Base-by-base conservation (phyloP, 2,888 invertebrate species). In the Coremacera marginata region DNA sequence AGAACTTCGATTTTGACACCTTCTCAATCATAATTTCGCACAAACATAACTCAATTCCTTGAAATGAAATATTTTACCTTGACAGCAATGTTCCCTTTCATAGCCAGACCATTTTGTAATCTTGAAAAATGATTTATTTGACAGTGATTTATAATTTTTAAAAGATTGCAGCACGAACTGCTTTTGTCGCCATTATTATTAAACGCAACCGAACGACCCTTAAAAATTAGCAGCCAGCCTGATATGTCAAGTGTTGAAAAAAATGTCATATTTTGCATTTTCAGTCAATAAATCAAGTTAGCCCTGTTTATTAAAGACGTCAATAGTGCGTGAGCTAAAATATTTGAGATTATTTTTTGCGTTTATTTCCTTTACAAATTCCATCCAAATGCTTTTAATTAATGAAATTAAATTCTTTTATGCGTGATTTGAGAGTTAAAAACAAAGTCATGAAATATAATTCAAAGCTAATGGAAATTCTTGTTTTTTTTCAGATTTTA, bases 401-500 rank as follows among this genome's bases (percentile, higher is more conserved):
- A 77, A 79, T 76, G 37, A 70, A 76, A 77, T 77, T 79, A 77
- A 62, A 74, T 55, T 63, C 5, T 37, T 60, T 57, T 74, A 74
- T 76, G 74, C 63, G 67, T 78, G 78, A 78, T 76, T 78, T 76
- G 51, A 76, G 27, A 60, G 11, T 11, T 27, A 2, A 22, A 51
- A 70, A 67, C 68, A 77, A 78, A 77, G 57, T 31, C 70, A 62
- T 68, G 25, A 74, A 22, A 52, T 71, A 72, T 71, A 31, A 31
- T n/a, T 71, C 70, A 72, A 37, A 52, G 55, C 51, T 25, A 60
- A 60, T 60, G 71, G 71, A 60, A 72, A 44, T 60, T 72, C 60
- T 37, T 25, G 71, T 72, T 72, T 70, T 31, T 37, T 22, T 70
- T 31, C 22, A 19, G 2, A 7, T 55, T 55, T 55, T 55, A 19